Evolutionary conservation across 2,888 invertebrate species (phyloP).

Genomic region (Chrysodeixis includens): DNA sequence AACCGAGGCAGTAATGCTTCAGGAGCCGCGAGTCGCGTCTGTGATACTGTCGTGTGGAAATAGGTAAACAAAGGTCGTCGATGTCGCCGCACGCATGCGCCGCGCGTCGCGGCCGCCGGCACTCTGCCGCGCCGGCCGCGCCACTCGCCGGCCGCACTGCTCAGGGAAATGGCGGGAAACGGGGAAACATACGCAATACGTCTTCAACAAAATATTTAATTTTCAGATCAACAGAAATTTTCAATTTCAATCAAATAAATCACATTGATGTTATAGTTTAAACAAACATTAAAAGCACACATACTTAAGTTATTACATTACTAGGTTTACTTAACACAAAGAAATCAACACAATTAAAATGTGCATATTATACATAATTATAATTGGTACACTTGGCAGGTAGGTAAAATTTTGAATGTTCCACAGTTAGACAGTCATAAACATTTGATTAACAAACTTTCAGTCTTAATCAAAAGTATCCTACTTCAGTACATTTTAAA

Average conservation of each 20-base stretch:
- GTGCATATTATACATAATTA: too few relatives aligned
- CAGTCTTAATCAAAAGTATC: slow-evolving; percentile 24
- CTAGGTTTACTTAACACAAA: neutral
- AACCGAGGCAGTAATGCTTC: slow-evolving; percentile 31
- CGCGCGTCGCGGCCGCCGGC: slow-evolving; percentile 51
- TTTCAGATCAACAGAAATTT: slow-evolving; percentile 39
- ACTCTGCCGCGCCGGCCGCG: slow-evolving; percentile 43
- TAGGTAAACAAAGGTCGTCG: slow-evolving; percentile 57
- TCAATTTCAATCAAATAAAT: slow-evolving; percentile 22
- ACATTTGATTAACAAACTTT: slow-evolving; percentile 27
- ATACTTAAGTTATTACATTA: neutral
- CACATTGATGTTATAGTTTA: slow-evolving; percentile 17
- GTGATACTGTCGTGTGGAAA: slow-evolving; percentile 34
- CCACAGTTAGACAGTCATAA: neutral
- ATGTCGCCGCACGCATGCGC: slow-evolving; percentile 66
- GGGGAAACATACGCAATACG: neutral
- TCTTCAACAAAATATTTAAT: slow-evolving; percentile 28
- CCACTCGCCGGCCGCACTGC: neutral
- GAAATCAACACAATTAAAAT: too few relatives aligned
- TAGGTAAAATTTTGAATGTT: neutral
- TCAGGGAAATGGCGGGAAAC: slow-evolving; percentile 21
- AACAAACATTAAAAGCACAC: slow-evolving; percentile 9
- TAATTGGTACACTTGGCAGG: neutral
- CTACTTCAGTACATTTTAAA: slow-evolving; percentile 12
- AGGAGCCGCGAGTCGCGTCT: slow-evolving; percentile 28